Evolutionary conservation across 2,888 invertebrate genomes (phyloP).

Genomic region (Calliphora vomitoria): DNA sequence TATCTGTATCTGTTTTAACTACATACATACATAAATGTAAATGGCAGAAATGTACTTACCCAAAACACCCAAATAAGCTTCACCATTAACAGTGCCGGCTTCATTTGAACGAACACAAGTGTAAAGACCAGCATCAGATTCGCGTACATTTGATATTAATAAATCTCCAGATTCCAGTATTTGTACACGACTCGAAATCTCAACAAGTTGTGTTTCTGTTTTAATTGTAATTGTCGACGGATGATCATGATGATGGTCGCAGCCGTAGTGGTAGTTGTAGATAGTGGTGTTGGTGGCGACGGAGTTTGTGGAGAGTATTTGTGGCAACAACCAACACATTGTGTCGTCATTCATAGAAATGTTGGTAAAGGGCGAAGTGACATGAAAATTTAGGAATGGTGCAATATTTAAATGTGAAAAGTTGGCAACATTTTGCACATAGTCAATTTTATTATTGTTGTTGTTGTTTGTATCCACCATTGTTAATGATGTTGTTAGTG

Average conservation of each 20-base stretch:
- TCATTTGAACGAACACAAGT: conserved; percentile 95
- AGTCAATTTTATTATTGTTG: conserved; percentile 26
- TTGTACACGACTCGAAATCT: conserved; percentile 91
- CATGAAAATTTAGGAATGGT: conserved; percentile 8
- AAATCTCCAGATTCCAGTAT: conserved; percentile 94
- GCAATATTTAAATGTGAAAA: conserved; percentile 43
- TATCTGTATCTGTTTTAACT: neutral
- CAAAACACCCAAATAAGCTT: conserved; percentile 92
- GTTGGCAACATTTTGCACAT: conserved; percentile 56
- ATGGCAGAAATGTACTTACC: conserved; percentile 86
- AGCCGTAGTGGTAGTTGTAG: neutral
- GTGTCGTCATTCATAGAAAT: conserved; percentile 7
- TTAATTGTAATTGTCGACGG: conserved; percentile 57
- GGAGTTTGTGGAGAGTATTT: conserved; percentile 30
- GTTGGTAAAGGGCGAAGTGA: neutral
- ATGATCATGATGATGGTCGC: conserved; percentile 29
- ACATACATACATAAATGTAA: neutral
- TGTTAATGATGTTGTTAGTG: conserved; percentile 46
- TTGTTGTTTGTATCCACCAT: conserved; percentile 35
- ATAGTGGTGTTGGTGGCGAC: neutral
- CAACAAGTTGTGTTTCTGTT: conserved; percentile 87
- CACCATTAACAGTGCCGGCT: conserved; percentile 93
- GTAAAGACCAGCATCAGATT: conserved; percentile 94
- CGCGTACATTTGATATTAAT: conserved; percentile 93
- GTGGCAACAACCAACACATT: conserved; percentile 19